These are phyloP conservation scores for Mongoloraphidia duomilia DNA, from an alignment of 2,888 invertebrate genomes.

Conservation along the genomic window DNA sequence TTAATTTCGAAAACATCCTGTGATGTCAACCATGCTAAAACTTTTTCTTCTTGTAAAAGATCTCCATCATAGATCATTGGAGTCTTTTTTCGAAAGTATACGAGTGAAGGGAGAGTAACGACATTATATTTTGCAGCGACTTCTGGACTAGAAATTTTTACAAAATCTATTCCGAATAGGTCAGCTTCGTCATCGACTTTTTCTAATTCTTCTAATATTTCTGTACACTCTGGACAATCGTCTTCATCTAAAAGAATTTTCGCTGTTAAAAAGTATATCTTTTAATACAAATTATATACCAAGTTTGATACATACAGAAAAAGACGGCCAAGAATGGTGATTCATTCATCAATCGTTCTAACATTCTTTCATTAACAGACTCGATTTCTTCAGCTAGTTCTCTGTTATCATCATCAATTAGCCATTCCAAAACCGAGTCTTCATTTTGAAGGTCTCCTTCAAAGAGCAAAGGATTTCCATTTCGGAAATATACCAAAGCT, in stretches of 20 bases:
- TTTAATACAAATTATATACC: background rate
- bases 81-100: conserved; percentile 67
- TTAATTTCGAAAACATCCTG: conserved; percentile 91
- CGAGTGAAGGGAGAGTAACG: conserved; percentile 69
- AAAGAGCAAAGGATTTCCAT: conserved; percentile 75
- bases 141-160: conserved; percentile 72
- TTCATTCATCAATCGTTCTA: conserved; percentile 68
- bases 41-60: conserved; percentile 69
- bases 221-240: conserved; percentile 82
- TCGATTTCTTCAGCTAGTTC: conserved; percentile 90
- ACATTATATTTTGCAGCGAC: conserved; percentile 72
- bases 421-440: conserved; percentile 82
- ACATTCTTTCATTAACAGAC: conserved; percentile 80
- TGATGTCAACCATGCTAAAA: conserved; percentile 80
- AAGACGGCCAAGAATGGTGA: conserved; percentile 81
- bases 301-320: conserved; percentile 54
- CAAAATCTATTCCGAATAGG: conserved; percentile 85
- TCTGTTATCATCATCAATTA: conserved; percentile 83
- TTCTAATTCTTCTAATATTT: conserved; percentile 79
- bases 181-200: conserved; percentile 93
- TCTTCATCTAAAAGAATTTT: conserved; percentile 52
- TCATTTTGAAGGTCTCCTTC: conserved; percentile 89
- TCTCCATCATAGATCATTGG: conserved; percentile 85
- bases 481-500: conserved; percentile 76
- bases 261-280: background rate